Base-by-base conservation (phyloP, 2,888 invertebrate genomes). In the Lamproptera curius region DNA sequence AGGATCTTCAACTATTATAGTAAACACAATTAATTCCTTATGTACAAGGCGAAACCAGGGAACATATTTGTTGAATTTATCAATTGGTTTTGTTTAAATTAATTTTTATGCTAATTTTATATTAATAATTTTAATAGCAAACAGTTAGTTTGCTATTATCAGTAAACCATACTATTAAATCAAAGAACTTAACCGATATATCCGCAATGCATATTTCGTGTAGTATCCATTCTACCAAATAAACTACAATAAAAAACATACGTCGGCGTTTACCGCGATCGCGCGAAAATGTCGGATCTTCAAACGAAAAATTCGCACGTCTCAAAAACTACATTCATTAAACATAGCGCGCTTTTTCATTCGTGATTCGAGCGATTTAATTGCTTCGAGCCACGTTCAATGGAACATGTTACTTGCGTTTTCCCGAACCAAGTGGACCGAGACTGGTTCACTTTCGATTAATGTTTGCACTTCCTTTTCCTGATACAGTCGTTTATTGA, bases 361-460 rank as follows among this genome's bases (percentile, higher is more conserved):
- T n/a, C 13, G 31, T 31, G 13, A 3, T 31, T 37, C 13, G 16
- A 28, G 31, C 13, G 13, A 3, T 31, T 37, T 15, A 28, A 28
- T 16, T 4, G 14, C 8, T 20, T 23, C 20, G 13, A 9, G 14
- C 20, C 23, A n/a, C 36, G 43, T 36, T 16, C 33, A 36, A 36
- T 43, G 23, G 28, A 36, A 36, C 46, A 26, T 6, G 20, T 20
- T 10, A 40, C 36, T 50, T 40, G 44, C 57, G 55, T 61, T 59
- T 57, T 55, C 52, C 50, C 56, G 54, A 53, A 53, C 45, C 50
- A 47, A 58, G 46, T 61, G 54, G 50, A 46, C 52, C 57, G 58
- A 56, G 52, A 62, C 60, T 40, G 35, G 50, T 60, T 54, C 55
- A 61, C 64, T 64, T 65, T 65, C 65, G 50, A 59, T 52, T 39